Conservation (phyloP, 37 sponge, comb jelly and placozoan genomes). For the Eunapius fragilis region DNA sequence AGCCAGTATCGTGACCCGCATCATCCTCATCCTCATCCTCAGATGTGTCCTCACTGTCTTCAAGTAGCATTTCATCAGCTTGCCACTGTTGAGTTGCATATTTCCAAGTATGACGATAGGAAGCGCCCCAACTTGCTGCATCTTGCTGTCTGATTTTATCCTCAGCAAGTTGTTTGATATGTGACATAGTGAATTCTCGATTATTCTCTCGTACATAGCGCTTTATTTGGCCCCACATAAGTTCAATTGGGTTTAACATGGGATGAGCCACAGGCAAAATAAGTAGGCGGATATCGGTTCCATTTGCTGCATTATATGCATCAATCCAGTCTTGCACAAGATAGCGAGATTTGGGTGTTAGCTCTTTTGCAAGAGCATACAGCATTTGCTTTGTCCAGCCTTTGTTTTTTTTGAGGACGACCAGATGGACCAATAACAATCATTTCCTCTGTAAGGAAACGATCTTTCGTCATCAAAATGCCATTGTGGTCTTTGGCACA, state of each 20-base stretch:
- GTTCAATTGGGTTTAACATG: not conserved
- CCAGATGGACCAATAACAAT: not conserved
- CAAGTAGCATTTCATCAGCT: not conserved
- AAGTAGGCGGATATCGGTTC: not conserved
- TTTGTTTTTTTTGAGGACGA: not conserved
- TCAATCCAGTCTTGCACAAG: not conserved
- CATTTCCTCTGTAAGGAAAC: not conserved
- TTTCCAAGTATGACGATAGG: not conserved
- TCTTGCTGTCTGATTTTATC: not conserved
- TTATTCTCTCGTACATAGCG: not conserved
- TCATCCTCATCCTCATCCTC: not conserved
- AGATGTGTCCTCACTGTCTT: not conserved
- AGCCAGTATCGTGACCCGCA: not conserved
- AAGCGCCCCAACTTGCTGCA: not conserved
- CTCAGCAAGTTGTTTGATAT: not conserved
- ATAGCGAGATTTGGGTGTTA: too few relatives aligned
- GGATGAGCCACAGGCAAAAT: not conserved
- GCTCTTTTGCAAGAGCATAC: too few relatives aligned
- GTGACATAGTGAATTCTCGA: not conserved
- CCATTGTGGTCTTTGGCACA: not conserved
- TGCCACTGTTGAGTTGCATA: not conserved
- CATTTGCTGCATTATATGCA: not conserved
- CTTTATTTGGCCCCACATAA: not conserved
- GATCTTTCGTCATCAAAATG: not conserved
- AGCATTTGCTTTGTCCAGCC: not conserved